phyloP scores from a whole-genome alignment of 2,113 vertebrate species.

The Arothron firmamentum region DNA sequence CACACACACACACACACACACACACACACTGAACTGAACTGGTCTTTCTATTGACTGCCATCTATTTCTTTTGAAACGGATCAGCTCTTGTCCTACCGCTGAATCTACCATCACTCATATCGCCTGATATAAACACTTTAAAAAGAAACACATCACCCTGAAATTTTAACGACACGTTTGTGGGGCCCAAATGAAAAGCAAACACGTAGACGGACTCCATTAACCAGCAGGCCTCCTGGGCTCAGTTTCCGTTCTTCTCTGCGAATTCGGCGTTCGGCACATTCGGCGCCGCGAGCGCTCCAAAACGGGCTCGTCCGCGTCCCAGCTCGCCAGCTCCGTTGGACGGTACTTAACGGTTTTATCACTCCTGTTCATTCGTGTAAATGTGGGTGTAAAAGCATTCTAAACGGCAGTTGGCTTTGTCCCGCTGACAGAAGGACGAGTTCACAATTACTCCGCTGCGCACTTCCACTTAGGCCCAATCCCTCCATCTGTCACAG shows the following conservation, averaged over 20 bases:
- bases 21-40: constrained; percentile 2
- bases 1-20: neutral
- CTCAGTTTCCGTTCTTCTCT: constrained; percentile 39
- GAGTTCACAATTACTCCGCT: constrained; percentile 44
- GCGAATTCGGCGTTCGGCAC: constrained; percentile 37
- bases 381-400: constrained; percentile 61
- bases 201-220: constrained; percentile 13
- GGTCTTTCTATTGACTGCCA: too few species aligned
- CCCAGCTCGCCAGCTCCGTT: constrained; percentile 36
- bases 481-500: constrained; percentile 52
- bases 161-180: too few species aligned
- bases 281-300: constrained; percentile 24
- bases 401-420: constrained; percentile 55
- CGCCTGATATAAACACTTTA: too few species aligned
- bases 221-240: constrained; percentile 39
- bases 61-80: too few species aligned
- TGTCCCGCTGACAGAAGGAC: constrained; percentile 50
- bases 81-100: too few species aligned
- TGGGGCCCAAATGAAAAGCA: neutral
- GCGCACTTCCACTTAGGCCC: constrained; percentile 49
- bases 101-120: too few species aligned
- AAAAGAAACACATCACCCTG: too few species aligned
- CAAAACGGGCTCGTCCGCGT: neutral
- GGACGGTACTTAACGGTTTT: constrained; percentile 37
- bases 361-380: constrained; percentile 54